Evolutionary conservation across 2,797 vertebrate species (phyloP), one percentile per base, ranked within the genome.

Genomic region (Xenopus petersii): DNA sequence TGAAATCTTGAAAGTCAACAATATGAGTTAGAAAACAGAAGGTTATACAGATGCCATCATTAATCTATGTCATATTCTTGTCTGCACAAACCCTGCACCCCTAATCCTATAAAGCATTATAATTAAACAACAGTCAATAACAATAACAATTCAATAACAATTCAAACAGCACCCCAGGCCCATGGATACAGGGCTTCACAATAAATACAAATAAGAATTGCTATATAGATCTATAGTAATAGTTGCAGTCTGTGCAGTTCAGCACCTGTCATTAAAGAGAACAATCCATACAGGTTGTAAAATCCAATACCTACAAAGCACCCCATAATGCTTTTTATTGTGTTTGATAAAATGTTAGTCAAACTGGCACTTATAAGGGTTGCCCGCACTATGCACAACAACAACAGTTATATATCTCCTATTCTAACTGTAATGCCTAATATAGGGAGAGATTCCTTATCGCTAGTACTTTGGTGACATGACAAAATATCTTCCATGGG

Each of bases 261-360:
- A 56, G 13, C 15, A 17, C 54, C 5, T 17, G 54, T n/a, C 54
- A 16, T 56, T 56, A 16, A 56, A 56, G n/a, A 17, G 54, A 17
- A 17, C 16, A 16, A 56, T 10, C 49, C 8, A 56, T 16, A 16
- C 13, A 17, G 54, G n/a, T 17, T 16, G 16, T 56, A 17, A 56
- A 16, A 56, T 56, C 13, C 54, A 56, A 15, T 17, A 17, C 54
- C 15, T n/a, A 70, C 33, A 69, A 59, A 47, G 16, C n/a, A 13
- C 67, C 21, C 26, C 3, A 69, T 69, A 69, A 69, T 36, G 55
- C 48, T 70, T 69, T 75, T 78, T 73, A 73, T 61, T 64, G 60
- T 26, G 24, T 63, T 65, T 48, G 59, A 65, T 75, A 46, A 73
- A 78, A 68, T 51, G 46, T 33, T 59, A 59, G 47, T 12, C 15